Evolutionary conservation across 2,113 vertebrate species (phyloP).

Genomic region (Lucifuga dentata): DNA sequence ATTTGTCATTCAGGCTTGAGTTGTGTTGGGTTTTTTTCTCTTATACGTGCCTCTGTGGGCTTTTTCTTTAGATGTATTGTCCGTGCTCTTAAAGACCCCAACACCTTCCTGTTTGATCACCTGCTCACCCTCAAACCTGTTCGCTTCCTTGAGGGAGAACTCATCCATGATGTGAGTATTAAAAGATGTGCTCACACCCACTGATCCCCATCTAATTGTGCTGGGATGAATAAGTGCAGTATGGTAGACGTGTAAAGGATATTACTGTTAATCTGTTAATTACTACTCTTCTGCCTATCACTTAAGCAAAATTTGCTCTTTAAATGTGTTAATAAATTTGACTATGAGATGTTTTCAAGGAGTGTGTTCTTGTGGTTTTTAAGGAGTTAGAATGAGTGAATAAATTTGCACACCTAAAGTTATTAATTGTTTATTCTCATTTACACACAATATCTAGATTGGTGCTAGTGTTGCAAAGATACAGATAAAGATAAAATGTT

Average conservation of each 20-base stretch:
- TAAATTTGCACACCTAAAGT: background rate
- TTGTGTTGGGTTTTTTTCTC: background rate
- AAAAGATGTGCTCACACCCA: too few relatives aligned
- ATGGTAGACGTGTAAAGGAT: too few relatives aligned
- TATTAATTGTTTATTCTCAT: background rate
- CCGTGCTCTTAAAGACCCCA: slow-evolving; percentile 95
- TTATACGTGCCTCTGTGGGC: background rate
- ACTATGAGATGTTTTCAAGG: background rate
- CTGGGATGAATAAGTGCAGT: too few relatives aligned
- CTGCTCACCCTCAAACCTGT: slow-evolving; percentile 97
- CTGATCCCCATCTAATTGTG: too few relatives aligned
- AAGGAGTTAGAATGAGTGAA: background rate
- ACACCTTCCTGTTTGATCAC: slow-evolving; percentile 97
- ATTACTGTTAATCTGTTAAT: too few relatives aligned
- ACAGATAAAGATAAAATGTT: too few relatives aligned
- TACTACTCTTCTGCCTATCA: too few relatives aligned
- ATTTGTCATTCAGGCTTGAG: background rate
- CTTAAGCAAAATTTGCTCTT: too few relatives aligned
- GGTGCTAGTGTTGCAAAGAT: too few relatives aligned
- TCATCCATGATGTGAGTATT: slow-evolving; percentile 96
- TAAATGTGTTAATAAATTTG: too few relatives aligned
- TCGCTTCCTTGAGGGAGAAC: slow-evolving; percentile 97
- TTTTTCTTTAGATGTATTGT: slow-evolving; percentile 90
- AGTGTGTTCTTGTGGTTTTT: background rate
- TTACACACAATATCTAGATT: too few relatives aligned